Evolutionary conservation across 2,888 invertebrate genomes (phyloP).

Genomic region (Neoitamus cyanurus): DNA sequence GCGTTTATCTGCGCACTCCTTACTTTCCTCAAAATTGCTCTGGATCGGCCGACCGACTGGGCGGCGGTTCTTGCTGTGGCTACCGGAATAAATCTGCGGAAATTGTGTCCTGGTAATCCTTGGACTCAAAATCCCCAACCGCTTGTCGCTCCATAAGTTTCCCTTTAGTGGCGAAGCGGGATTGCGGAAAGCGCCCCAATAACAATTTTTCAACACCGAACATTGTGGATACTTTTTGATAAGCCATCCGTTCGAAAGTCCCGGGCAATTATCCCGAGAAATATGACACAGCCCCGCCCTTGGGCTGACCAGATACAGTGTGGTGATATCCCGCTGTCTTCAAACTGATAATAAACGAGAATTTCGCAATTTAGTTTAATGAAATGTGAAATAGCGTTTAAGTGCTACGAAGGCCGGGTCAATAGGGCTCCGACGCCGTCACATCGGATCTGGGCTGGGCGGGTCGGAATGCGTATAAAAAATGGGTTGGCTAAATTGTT

Average conservation of each 20-base stretch:
- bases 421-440: not conserved
- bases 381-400: conserved; percentile 46
- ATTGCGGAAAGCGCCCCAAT: not conserved
- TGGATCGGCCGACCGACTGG: no score
- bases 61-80: not conserved
- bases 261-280: conserved; percentile 31
- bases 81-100: not conserved
- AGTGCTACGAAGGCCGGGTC: conserved; percentile 9
- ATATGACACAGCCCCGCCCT: not conserved
- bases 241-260: not conserved
- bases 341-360: conserved; percentile 42
- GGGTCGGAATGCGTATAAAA: conserved; percentile 26
- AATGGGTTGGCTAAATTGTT: conserved; percentile 34
- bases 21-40: not conserved
- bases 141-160: conserved; percentile 6
- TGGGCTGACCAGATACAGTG: not conserved
- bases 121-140: not conserved
- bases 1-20: not conserved
- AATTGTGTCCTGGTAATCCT: conserved; percentile 3
- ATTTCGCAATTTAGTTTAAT: conserved; percentile 46
- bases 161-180: not conserved
- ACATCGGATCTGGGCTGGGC: not conserved
- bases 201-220: conserved; percentile 26
- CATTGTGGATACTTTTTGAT: conserved; percentile 21
- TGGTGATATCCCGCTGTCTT: not conserved